Percentiles rank a stretch among this genome's conserved stretches.
These are phyloP conservation scores for Dysmachus trigonus DNA, from an alignment of 2,888 invertebrate genomes.

Conservation along the genomic window DNA sequence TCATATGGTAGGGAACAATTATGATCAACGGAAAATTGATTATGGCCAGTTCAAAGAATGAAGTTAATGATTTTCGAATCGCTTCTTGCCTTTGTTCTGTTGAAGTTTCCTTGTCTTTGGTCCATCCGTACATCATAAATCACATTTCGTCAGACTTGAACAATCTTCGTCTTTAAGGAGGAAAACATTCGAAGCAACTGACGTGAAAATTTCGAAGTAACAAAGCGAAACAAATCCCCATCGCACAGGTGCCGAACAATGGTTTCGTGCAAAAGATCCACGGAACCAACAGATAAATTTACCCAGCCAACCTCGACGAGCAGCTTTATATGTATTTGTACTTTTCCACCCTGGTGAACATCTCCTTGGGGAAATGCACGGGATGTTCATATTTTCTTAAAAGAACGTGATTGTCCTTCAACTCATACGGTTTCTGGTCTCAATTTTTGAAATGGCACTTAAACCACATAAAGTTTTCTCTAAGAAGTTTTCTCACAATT, in stretches of 20 bases:
- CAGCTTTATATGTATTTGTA: background rate
- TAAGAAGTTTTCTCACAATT: background rate
- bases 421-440: background rate
- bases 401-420: background rate
- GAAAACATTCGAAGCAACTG: background rate
- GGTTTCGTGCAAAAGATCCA: background rate
- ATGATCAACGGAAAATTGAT: background rate
- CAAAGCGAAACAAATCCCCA: background rate
- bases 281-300: background rate
- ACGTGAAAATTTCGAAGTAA: background rate
- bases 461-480: background rate
- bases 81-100: background rate
- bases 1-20: background rate
- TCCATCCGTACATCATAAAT: background rate
- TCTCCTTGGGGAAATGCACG: background rate
- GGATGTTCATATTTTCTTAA: background rate
- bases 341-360: background rate
- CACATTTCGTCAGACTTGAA: background rate
- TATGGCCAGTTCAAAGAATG: background rate
- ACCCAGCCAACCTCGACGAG: background rate
- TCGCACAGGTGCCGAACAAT: background rate
- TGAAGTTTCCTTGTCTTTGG: background rate
- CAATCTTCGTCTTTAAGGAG: background rate
- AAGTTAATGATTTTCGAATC: background rate
- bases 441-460: background rate